These are phyloP conservation scores for Amazona ochrocephala DNA, from an alignment of 2,797 vertebrate genomes.

Conservation along the genomic window DNA sequence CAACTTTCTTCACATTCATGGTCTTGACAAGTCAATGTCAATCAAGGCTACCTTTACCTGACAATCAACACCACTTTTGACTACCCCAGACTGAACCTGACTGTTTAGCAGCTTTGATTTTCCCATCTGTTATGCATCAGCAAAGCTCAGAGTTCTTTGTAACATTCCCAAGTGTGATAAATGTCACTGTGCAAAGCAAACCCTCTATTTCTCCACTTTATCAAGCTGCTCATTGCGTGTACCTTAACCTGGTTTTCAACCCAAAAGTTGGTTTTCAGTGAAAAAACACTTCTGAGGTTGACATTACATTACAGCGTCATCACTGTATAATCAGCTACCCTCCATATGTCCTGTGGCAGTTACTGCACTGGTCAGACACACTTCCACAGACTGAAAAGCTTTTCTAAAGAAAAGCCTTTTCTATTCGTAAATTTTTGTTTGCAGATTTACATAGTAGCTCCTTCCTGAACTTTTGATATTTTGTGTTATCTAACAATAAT, in stretches of 20 bases:
- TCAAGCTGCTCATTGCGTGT: background rate
- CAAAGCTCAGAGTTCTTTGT: background rate
- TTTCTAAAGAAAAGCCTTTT: background rate
- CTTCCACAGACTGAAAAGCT: background rate
- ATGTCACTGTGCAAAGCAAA: background rate
- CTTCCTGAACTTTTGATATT: conserved; percentile 10
- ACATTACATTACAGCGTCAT: background rate
- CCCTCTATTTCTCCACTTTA: background rate
- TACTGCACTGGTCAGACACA: background rate
- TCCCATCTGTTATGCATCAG: background rate
- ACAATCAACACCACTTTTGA: background rate
- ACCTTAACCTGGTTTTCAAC: background rate
- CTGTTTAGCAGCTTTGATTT: background rate
- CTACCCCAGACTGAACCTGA: background rate
- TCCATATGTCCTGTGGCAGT: background rate
- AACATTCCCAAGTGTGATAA: background rate
- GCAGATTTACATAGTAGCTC: background rate
- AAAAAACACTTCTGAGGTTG: background rate
- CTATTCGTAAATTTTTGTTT: background rate
- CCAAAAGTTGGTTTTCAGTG: background rate
- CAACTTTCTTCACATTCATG: background rate
- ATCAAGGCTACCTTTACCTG: background rate
- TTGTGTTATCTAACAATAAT: background rate
- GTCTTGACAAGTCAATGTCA: background rate
- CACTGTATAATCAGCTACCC: background rate